A percentile compares a stretch with the other conserved stretches of the same genome.
Conservation (phyloP, 2,888 invertebrate species). For the Hecatera dysodea region DNA sequence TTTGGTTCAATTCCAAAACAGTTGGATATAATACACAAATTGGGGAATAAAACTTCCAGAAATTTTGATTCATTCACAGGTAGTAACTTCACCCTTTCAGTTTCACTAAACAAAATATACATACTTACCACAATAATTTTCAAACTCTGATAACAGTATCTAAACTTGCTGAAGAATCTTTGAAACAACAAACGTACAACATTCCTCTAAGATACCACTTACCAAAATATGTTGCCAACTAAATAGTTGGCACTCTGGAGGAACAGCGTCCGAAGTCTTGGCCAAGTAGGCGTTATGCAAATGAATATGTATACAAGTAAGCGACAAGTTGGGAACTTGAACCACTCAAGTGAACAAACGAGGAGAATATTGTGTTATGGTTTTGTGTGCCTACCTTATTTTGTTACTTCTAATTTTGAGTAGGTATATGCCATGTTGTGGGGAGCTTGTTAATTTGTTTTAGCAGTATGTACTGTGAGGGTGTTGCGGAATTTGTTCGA, state of each 20-base stretch:
- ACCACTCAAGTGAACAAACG: conserved; percentile 52
- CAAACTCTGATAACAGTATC: conserved; percentile 13
- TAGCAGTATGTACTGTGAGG: too few relatives aligned
- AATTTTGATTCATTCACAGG: too few relatives aligned
- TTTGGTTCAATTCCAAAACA: too few relatives aligned
- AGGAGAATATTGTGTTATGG: conserved; percentile 49
- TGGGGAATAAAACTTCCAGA: too few relatives aligned
- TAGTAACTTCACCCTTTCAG: too few relatives aligned
- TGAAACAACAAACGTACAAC: conserved; percentile 32
- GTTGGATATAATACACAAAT: too few relatives aligned
- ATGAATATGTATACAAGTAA: conserved; percentile 75
- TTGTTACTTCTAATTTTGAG: conserved; percentile 18
- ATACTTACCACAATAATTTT: too few relatives aligned
- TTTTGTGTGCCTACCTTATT: conserved; percentile 37
- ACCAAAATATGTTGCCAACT: conserved; percentile 50
- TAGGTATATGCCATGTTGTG: neutral
- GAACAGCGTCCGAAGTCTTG: conserved; percentile 59
- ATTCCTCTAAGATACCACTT: conserved; percentile 35
- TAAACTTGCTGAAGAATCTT: conserved; percentile 47
- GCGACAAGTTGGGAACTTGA: conserved; percentile 56
- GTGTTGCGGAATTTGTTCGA: too few relatives aligned
- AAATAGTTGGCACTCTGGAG: conserved; percentile 50
- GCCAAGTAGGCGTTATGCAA: conserved; percentile 76
- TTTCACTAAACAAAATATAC: neutral
- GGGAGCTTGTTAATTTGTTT: neutral